A percentile compares a stretch with the other conserved stretches of the same genome.
Evolutionary conservation across 2,113 vertebrate species (phyloP).

Genomic region (Baryphthengus martii): DNA sequence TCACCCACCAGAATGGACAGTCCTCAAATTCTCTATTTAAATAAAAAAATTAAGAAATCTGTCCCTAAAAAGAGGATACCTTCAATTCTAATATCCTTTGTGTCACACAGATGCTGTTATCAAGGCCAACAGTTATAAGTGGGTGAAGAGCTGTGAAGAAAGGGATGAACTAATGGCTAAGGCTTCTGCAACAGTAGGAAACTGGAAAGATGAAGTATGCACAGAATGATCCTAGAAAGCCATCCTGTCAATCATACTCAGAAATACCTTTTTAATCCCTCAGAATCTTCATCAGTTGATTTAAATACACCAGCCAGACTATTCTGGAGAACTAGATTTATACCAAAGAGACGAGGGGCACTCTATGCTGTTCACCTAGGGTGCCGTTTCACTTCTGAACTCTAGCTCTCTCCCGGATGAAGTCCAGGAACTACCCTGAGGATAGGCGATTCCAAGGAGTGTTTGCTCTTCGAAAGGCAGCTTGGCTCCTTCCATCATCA

Average conservation of each 20-base stretch:
- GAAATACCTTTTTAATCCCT: not conserved
- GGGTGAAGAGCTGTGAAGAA: not conserved
- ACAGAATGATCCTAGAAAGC: not conserved
- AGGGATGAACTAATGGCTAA: not conserved
- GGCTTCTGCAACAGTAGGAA: not conserved
- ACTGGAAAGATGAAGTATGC: not conserved
- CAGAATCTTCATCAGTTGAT: not conserved
- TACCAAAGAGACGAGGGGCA: not conserved
- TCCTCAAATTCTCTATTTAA: not conserved
- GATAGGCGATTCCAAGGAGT: not conserved
- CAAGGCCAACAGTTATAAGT: not conserved
- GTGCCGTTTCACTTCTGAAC: not conserved
- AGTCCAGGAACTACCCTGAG: not conserved
- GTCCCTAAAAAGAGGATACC: not conserved
- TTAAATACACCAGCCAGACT: not conserved
- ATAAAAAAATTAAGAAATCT: not conserved
- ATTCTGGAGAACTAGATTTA: not conserved
- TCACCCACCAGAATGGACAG: not conserved
- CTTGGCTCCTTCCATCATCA: not conserved
- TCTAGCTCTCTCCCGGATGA: not conserved
- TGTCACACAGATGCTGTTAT: not conserved
- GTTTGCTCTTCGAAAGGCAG: not conserved
- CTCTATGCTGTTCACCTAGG: not conserved
- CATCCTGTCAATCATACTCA: not conserved
- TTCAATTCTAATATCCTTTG: not conserved